phyloP scores from a whole-genome alignment of 2,113 vertebrate genomes.

The Pteruthius melanotis region DNA sequence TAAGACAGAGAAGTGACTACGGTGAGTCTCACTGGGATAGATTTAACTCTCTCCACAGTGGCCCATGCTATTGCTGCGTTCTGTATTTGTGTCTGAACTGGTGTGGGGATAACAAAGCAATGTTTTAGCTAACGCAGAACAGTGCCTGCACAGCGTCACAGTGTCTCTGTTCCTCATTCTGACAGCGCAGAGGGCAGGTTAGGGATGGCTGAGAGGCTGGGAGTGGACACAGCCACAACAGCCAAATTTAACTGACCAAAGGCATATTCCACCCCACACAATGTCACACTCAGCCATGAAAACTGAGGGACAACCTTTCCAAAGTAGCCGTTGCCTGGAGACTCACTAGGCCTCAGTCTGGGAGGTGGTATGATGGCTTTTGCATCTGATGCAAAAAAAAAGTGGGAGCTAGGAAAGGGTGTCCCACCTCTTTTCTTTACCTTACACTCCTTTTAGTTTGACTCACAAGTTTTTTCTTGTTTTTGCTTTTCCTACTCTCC shows the following conservation, averaged over 20 bases:
- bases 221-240: not conserved
- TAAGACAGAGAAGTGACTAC: not conserved
- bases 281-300: not conserved
- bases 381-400: no score
- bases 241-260: not conserved
- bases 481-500: not conserved
- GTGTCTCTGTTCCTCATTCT: not conserved
- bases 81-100: not conserved
- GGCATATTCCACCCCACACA: not conserved
- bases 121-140: not conserved
- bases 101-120: not conserved
- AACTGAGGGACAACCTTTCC: not conserved
- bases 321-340: not conserved
- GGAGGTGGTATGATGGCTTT: not conserved
- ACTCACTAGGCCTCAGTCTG: rapidly evolving
- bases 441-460: not conserved
- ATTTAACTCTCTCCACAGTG: not conserved
- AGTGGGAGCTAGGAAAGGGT: not conserved
- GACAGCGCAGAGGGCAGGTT: rapidly evolving
- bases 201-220: not conserved
- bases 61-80: not conserved
- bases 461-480: not conserved
- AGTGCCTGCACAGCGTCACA: no score
- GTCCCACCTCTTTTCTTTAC: not conserved
- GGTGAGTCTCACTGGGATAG: not conserved